phyloP scores from a whole-genome alignment of 2,888 invertebrate species.

The Drosophila anomalata region DNA sequence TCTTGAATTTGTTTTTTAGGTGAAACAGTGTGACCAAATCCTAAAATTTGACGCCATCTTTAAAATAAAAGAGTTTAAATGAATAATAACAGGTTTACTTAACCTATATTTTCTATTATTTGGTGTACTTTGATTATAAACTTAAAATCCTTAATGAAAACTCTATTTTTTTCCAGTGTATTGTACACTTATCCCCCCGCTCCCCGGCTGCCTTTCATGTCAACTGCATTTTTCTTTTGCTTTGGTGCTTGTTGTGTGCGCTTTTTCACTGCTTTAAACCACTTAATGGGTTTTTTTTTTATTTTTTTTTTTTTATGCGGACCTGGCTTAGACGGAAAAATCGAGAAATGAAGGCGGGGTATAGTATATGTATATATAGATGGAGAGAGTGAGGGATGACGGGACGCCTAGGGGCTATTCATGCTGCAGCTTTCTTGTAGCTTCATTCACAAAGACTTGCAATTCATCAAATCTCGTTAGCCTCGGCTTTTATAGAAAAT shows the following conservation, averaged over 20 bases:
- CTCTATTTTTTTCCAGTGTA: background rate
- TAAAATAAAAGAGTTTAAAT: too few species aligned
- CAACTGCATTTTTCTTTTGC: conserved; percentile 74
- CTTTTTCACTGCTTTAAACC: conserved; percentile 67
- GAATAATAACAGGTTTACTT: too few species aligned
- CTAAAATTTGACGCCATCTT: background rate
- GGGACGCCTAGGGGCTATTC: conserved; percentile 48
- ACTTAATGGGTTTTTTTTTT: conserved; percentile 65
- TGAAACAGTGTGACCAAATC: background rate
- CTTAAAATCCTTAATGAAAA: background rate
- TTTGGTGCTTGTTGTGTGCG: conserved; percentile 53
- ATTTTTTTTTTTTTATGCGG: conserved; percentile 8
- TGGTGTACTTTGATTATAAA: too few species aligned
- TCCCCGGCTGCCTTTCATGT: conserved; percentile 58
- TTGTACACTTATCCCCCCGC: conserved; percentile 1
- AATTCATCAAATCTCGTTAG: conserved; percentile 79
- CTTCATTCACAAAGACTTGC: conserved; percentile 74
- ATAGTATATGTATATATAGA: background rate
- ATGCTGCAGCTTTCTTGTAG: conserved; percentile 69
- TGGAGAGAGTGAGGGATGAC: background rate
- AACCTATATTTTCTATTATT: too few species aligned
- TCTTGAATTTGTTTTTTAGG: background rate
- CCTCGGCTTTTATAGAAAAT: conserved; percentile 77
- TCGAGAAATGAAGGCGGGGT: conserved; percentile 6
- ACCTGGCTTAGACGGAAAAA: conserved; percentile 41